Conservation (phyloP, 2,113 vertebrate species). For the Pagrus major region DNA sequence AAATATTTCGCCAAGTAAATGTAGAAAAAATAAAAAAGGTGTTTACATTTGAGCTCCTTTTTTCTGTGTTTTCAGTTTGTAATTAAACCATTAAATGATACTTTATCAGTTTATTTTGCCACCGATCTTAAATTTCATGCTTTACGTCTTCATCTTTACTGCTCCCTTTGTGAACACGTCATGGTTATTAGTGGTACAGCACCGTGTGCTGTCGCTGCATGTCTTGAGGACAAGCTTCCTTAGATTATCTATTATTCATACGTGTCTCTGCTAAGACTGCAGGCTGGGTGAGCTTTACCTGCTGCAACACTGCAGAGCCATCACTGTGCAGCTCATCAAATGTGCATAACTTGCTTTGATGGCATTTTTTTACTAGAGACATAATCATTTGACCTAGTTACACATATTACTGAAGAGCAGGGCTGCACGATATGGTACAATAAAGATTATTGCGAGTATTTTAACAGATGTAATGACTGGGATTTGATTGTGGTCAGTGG, state of each 20-base stretch:
- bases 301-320: conserved; percentile 9
- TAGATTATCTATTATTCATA: conserved; percentile 47
- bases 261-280: conserved; percentile 13
- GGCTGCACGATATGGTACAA: too few species aligned
- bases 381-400: background rate
- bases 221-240: conserved; percentile 18
- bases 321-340: conserved; percentile 7
- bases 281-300: conserved; percentile 4
- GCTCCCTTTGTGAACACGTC: background rate
- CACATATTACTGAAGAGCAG: background rate
- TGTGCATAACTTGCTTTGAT: background rate
- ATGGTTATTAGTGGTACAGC: background rate
- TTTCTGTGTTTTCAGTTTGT: conserved; percentile 16
- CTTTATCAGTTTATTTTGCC: background rate
- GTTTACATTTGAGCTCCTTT: conserved; percentile 61
- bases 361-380: background rate
- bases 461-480: too few species aligned
- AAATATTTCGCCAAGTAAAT: conserved; percentile 67
- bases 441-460: too few species aligned
- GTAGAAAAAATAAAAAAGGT: conserved; percentile 72
- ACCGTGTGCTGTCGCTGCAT: conserved; percentile 23
- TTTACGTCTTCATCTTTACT: background rate
- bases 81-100: background rate
- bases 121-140: background rate
- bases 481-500: too few species aligned